These are phyloP conservation scores for Sesamia inferens DNA, from an alignment of 2,888 invertebrate genomes.

Conservation along the genomic window DNA sequence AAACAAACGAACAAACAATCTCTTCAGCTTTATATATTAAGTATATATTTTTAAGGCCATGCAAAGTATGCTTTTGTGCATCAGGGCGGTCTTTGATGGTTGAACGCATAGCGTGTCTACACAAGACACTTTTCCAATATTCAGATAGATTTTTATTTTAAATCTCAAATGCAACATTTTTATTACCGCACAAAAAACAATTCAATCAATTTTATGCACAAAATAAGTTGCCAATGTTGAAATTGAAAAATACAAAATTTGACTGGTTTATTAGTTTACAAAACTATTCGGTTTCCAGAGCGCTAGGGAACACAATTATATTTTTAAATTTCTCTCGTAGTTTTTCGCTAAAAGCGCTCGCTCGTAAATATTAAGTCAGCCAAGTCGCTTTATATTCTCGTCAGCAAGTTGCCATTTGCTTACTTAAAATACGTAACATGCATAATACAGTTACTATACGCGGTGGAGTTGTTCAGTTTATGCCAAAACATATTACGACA, in stretches of 20 bases:
- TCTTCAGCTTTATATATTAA: no score
- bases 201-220: conserved; percentile 9
- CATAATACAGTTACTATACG: conserved; percentile 12
- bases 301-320: conserved; percentile 35
- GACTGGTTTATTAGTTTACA: conserved; percentile 49
- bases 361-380: conserved; percentile 39
- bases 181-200: conserved; percentile 19
- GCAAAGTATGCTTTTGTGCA: no score
- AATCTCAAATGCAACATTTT: conserved; percentile 2
- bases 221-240: conserved; percentile 32
- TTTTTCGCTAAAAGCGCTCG: conserved; percentile 32
- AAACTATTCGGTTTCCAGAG: conserved; percentile 43
- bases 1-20: no score
- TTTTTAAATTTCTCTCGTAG: conserved; percentile 30
- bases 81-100: no score
- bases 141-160: not conserved
- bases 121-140: not conserved
- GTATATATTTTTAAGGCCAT: no score
- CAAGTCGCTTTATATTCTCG: conserved; percentile 46
- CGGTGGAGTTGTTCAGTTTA: not conserved
- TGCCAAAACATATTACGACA: conserved; percentile 1
- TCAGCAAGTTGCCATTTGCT: conserved; percentile 23
- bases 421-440: conserved; percentile 39
- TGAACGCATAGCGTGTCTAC: no score
- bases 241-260: conserved; percentile 42